A percentile compares a stretch with the other conserved stretches of the same genome.
Evolutionary conservation across 2,113 vertebrate species (phyloP).

Genomic region (Trematocara zebra): DNA sequence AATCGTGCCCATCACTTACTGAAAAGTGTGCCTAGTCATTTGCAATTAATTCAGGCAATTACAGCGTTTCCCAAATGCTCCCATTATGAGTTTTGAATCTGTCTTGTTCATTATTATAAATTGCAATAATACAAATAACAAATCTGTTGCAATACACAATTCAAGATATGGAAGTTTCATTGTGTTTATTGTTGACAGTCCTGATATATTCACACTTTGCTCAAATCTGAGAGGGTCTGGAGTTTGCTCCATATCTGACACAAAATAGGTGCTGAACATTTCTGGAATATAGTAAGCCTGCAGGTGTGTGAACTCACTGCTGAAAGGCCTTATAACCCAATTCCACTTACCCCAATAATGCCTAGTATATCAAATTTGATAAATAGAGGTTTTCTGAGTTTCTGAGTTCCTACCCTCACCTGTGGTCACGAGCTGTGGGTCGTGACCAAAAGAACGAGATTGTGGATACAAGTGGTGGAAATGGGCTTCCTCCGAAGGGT

Average conservation of each 20-base stretch:
- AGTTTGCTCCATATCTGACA: not conserved
- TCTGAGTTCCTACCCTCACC: not conserved
- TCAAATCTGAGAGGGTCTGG: not conserved
- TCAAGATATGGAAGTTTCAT: not conserved
- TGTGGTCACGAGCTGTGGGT: not conserved
- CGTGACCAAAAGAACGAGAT: not conserved
- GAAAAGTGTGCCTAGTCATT: not conserved
- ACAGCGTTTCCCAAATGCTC: not conserved
- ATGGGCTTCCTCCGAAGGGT: rapidly evolving
- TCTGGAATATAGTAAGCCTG: not conserved
- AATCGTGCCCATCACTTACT: not conserved
- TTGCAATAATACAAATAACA: not conserved
- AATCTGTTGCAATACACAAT: not conserved
- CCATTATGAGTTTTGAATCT: not conserved
- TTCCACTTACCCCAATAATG: not conserved
- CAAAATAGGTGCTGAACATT: not conserved
- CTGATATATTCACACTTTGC: not conserved
- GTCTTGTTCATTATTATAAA: not conserved
- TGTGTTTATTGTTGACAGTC: not conserved
- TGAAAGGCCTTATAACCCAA: not conserved
- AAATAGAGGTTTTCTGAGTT: not conserved
- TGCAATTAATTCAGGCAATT: not conserved
- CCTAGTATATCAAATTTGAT: not conserved
- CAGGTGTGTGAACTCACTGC: not conserved
- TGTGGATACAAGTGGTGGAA: not conserved